Percentiles rank a stretch among this genome's conserved stretches.
phyloP scores from a whole-genome alignment of 2,797 vertebrate genomes.

The Zenarchopterus dispar region DNA sequence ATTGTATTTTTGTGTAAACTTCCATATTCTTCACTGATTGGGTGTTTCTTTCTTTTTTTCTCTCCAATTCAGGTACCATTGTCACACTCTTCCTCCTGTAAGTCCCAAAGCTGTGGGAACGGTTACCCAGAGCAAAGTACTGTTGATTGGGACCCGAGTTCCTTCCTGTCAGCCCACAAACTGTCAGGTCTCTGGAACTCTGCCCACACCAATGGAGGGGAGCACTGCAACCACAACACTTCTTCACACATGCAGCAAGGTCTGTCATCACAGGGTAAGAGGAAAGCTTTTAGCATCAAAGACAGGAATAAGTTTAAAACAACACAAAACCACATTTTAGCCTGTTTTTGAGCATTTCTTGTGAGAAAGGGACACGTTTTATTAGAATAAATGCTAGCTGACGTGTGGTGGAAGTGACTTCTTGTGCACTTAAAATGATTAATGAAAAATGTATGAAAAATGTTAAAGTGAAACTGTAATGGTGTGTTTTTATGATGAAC shows the following conservation, averaged over 20 bases:
- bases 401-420: not conserved
- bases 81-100: conserved; percentile 95
- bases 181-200: conserved; percentile 99
- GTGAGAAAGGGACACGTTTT: not conserved
- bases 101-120: conserved; percentile 93
- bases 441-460: no score
- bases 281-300: conserved; percentile 1
- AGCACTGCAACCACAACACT: conserved; percentile 87
- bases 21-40: conserved; percentile 23
- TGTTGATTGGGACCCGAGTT: conserved; percentile 99
- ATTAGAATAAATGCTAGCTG: conserved; percentile 6
- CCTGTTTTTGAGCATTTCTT: not conserved
- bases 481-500: no score
- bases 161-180: conserved; percentile 98
- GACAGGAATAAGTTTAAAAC: conserved; percentile 7
- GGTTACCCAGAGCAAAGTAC: conserved; percentile 96
- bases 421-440: no score
- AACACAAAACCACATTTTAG: not conserved
- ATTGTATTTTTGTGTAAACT: not conserved
- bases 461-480: no score
- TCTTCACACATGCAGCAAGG: conserved; percentile 87
- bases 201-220: conserved; percentile 88
- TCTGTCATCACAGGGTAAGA: conserved; percentile 68
- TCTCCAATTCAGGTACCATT: conserved; percentile 87
- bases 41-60: not conserved